Evolutionary conservation across 2,888 invertebrate species (phyloP), one percentile per base, ranked within the genome.

Genomic region (Belgica antarctica): DNA sequence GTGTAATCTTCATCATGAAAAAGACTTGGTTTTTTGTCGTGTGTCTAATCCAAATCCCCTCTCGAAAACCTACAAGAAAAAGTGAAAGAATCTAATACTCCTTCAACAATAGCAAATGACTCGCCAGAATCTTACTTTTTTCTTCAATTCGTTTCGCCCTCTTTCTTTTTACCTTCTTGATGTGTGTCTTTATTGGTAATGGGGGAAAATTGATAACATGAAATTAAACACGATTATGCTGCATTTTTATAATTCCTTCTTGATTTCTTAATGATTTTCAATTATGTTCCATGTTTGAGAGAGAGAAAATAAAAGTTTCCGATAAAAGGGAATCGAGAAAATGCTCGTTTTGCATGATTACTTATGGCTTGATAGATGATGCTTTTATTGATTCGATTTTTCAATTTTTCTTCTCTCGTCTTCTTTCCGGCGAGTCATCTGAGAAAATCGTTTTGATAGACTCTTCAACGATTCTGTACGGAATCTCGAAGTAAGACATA

Each of bases 191-290:
- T 47, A 47, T 46, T 17, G 5, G 41, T 25, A 47, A 41, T 1
- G 46, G 28, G n/a, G n/a, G 47, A 65, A 68, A 57, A 57, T 46
- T 68, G 68, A 68, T 68, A 68, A 68, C 68, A 68, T 68, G 47
- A 46, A 68, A 68, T 68, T 68, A 68, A 68, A 34, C 68, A 27
- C 68, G 68, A 68, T 68, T 68, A 68, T 47, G 17, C 10, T 68
- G 52, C 68, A 68, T 22, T 52, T 57, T 68, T 59, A 4, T 63
- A 41, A 41, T 41, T 63, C 22, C 47, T 24, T 36, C 5, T 65
- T 68, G 68, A 68, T 68, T 68, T 68, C 68, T 68, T 68, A 68
- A 68, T 68, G 68, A 68, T 68, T 68, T 34, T 68, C 57, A 52
- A 68, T 68, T 68, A 57, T 57, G 12, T 41, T 25, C 46, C 46